Base-by-base conservation (phyloP, 2,888 invertebrate genomes). In the Nomada flava region DNA sequence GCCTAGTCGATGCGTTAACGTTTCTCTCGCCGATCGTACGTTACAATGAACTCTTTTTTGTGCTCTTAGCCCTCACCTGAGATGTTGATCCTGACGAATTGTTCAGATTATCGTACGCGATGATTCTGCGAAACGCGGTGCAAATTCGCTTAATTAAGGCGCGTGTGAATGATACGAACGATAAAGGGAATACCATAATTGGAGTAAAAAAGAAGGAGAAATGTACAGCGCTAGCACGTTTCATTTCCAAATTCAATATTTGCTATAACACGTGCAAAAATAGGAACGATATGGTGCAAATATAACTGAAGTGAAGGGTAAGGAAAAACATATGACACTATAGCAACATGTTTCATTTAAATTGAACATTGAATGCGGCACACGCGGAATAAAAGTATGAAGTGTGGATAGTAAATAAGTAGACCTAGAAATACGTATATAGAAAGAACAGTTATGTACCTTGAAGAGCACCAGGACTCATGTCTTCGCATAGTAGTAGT, bases 401-500 rank as follows among this genome's bases (percentile, higher is more conserved):
- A 15, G 3, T 47, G 47, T 47, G 47, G 26, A 59, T 15, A 29
- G 26, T 15, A 29, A 59, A 26, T 59, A 47, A 47, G 47, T 47
- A 15, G 47, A 15, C 47, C 47, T 47, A 47, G 47, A 47, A 47
- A 47, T 65, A 29, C 15, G 11, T 2, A 50, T 63, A 50, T 18
- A n/a, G 0, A 65, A 29, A 1, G 7, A 44, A 44, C 11, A 57
- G 55, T n/a, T 1, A 15, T 36, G 7, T 73, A 89, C 90, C 89
- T 83, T 79, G 73, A 70, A 74, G 65, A 88, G 53, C 64, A 69
- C 55, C 62, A 42, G 70, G 65, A 71, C 67, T 79, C 89, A 89
- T 89, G 72, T 77, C 78, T 89, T 79, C 55, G 88, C 89, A 89
- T 90, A 88, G 86, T 88, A 86, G 76, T 65, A 76, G n/a, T 76